Conservation (phyloP, 1,140 invertebrate genomes). For the Belonocnema kinseyi region DNA sequence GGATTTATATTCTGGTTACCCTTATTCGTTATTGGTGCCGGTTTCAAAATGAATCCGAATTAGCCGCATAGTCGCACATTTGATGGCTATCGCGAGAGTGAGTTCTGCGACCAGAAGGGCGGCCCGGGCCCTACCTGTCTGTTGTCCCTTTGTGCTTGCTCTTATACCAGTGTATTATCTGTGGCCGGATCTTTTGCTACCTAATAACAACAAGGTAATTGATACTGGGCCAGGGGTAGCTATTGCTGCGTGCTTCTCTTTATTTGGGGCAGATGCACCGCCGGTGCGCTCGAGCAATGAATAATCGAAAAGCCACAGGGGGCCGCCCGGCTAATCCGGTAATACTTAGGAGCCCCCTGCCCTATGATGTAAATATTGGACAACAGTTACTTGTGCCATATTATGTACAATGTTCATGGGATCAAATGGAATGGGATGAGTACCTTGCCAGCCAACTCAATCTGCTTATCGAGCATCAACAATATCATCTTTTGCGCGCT, state of each 20-base stretch:
- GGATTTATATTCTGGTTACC: slow-evolving; percentile 42
- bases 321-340: slow-evolving; percentile 67
- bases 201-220: slow-evolving; percentile 75
- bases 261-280: slow-evolving; percentile 69
- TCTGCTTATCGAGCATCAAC: background rate
- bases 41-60: slow-evolving; percentile 66
- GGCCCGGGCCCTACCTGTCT: slow-evolving; percentile 42
- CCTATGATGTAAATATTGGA: slow-evolving; percentile 65
- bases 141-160: slow-evolving; percentile 66
- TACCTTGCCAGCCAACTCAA: slow-evolving; percentile 4
- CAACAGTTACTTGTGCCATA: background rate
- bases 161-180: slow-evolving; percentile 74
- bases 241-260: background rate
- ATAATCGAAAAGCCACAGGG: slow-evolving; percentile 74
- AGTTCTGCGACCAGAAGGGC: background rate
- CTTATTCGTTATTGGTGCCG: slow-evolving; percentile 46
- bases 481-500: too few relatives aligned
- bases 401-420: background rate
- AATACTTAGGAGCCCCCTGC: slow-evolving; percentile 60
- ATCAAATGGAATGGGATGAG: background rate
- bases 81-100: slow-evolving; percentile 68
- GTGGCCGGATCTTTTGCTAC: slow-evolving; percentile 62
- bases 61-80: slow-evolving; percentile 72
- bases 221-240: slow-evolving; percentile 60
- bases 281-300: slow-evolving; percentile 57